Percentiles rank a stretch among this genome's conserved stretches.
Evolutionary conservation across 2,888 invertebrate genomes (phyloP).

Genomic region (Yponomeuta evonymella): DNA sequence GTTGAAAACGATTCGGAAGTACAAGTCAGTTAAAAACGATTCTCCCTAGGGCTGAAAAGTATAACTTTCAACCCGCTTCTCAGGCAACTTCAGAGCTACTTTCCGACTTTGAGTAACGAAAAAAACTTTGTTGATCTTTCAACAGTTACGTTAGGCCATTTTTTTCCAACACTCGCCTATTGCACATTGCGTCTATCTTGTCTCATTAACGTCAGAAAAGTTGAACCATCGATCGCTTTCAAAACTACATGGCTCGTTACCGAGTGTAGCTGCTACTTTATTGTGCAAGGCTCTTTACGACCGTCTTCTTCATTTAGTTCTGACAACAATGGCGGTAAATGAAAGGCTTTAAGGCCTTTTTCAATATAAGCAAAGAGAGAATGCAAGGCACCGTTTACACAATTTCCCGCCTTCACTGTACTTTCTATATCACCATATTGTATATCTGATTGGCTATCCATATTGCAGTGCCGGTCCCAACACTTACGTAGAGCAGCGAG

Average conservation of each 20-base stretch:
- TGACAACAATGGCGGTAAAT: neutral
- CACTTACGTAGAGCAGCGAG: no score
- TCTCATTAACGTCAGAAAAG: neutral
- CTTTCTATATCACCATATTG: neutral
- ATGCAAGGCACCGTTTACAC: neutral
- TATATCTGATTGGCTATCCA: no score
- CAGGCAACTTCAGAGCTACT: no score
- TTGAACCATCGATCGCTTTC: neutral
- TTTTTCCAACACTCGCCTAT: neutral
- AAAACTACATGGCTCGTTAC: neutral
- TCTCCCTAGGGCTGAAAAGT: no score
- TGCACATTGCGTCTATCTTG: neutral
- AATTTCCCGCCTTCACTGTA: neutral
- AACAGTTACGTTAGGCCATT: no score
- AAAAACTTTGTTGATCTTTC: no score
- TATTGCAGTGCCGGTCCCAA: no score
- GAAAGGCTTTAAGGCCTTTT: neutral
- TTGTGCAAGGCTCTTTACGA: neutral
- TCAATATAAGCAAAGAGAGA: neutral
- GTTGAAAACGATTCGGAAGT: no score
- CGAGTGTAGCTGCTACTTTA: neutral
- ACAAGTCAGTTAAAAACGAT: no score
- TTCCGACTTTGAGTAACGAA: no score
- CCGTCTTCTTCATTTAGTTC: neutral
- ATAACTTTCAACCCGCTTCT: no score